Evolutionary conservation across 1,140 invertebrate genomes (phyloP), one percentile per base, ranked within the genome.

Genomic region (Anastrepha obliqua): DNA sequence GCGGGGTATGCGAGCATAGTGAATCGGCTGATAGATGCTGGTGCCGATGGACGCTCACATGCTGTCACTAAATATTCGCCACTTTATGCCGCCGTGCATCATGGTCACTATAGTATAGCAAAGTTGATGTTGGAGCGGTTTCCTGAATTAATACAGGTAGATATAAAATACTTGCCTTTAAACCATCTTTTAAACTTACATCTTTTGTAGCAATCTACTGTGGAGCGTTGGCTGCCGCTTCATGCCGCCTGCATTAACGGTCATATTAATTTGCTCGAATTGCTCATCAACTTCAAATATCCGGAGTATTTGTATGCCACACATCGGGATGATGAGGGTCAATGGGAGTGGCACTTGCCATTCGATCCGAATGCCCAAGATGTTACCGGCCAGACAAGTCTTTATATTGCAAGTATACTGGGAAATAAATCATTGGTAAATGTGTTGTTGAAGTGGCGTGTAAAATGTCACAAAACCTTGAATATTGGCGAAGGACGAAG

Each of bases 311-410:
- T 97, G 67, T 93, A 97, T 88, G 94, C 93, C 51, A 96, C 95
- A 90, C 97, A 91, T 93, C 97, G 95, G 67, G 97, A 97, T 91
- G 93, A 94, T 20, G 95, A 94, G 3, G 96, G 96, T 39, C 95
- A 96, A 78, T 97, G 96, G 94, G 97, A 98, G 91, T 99, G 98
- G 93, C 95, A 96, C 17, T 95, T 98, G 93, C 95, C 97, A 8
- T 98, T 98, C 92, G 98, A 99, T 93, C 95, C 99, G 7, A 99
- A 99, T 93, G 95, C 96, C 74, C 95, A 96, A 88, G 98, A 99
- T 93, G 97, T 97, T 0, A 97, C 97, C 17, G 98, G 97, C 0
- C 97, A 99, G 92, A 98, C 96, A 88, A 96, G 97, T 70, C 94
- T 99, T 0, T 99, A 99, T 93, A 96, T 98, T 67, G 97, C 98